Conservation (phyloP, 1,140 invertebrate genomes). For the Stratiolaelaps scimitus region DNA sequence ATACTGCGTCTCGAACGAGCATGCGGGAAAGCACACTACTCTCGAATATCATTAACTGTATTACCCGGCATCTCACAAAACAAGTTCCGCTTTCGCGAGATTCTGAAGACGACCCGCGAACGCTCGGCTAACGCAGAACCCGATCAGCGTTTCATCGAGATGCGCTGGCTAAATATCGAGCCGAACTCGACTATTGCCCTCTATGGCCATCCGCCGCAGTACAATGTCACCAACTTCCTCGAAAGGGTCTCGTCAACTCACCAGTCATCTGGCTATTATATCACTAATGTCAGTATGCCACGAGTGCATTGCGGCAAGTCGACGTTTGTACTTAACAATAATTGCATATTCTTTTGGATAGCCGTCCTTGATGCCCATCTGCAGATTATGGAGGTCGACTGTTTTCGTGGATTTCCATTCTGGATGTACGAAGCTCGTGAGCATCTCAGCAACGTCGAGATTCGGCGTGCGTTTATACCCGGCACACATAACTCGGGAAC, state of each 20-base stretch:
- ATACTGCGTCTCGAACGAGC: too few relatives aligned
- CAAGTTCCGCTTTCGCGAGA: neutral
- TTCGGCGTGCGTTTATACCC: constrained; percentile 49
- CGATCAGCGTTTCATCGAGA: neutral
- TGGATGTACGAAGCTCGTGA: constrained; percentile 14
- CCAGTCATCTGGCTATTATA: constrained; percentile 7
- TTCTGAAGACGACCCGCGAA: neutral
- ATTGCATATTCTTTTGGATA: constrained; percentile 10
- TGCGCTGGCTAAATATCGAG: constrained; percentile 14
- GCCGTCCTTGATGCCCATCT: neutral
- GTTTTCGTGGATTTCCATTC: constrained; percentile 15
- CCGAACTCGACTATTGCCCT: neutral
- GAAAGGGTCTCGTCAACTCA: neutral
- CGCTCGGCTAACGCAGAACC: neutral
- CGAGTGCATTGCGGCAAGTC: neutral
- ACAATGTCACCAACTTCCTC: neutral
- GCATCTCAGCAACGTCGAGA: neutral
- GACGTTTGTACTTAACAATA: neutral
- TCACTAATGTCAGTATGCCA: neutral
- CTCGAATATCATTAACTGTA: neutral
- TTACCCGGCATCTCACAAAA: neutral
- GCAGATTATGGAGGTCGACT: neutral
- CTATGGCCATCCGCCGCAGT: neutral
- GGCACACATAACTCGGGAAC: constrained; percentile 58
- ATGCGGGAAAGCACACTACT: too few relatives aligned